Conservation (phyloP, 2,113 vertebrate genomes). For the Lamprologus speciosus region DNA sequence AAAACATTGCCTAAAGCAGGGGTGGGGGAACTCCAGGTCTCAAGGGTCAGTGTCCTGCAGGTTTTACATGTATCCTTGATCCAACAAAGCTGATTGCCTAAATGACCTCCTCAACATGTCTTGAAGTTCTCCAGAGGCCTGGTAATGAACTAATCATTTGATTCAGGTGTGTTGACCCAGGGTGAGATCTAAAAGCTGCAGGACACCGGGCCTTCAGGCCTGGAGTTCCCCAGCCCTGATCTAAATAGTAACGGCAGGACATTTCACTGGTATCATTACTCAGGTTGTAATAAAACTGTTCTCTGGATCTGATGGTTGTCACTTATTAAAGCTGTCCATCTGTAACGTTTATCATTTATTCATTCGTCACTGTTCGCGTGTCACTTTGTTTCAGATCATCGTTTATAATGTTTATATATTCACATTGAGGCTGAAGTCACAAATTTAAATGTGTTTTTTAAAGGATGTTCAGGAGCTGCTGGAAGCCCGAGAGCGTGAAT, state of each 20-base stretch:
- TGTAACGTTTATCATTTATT: neutral
- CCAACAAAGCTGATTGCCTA: neutral
- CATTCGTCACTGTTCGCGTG: neutral
- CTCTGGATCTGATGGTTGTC: neutral
- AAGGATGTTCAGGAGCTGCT: constrained; percentile 68
- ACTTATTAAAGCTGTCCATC: neutral
- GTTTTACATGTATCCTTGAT: neutral
- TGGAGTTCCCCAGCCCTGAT: neutral
- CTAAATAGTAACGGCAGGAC: neutral
- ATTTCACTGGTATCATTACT: neutral
- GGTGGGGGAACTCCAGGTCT: neutral
- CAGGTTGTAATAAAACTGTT: neutral
- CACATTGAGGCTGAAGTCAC: neutral
- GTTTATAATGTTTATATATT: neutral
- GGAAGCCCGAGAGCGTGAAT: constrained; percentile 62
- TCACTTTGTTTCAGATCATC: neutral
- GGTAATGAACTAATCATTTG: neutral
- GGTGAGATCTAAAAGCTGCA: neutral
- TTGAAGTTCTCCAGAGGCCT: neutral
- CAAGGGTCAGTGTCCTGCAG: neutral
- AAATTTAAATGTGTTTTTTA: neutral
- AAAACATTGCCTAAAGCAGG: neutral
- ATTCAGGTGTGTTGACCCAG: neutral
- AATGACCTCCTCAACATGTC: neutral
- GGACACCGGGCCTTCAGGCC: neutral